Conservation (phyloP, 2,888 invertebrate species). For the Dendrolimus houi region DNA sequence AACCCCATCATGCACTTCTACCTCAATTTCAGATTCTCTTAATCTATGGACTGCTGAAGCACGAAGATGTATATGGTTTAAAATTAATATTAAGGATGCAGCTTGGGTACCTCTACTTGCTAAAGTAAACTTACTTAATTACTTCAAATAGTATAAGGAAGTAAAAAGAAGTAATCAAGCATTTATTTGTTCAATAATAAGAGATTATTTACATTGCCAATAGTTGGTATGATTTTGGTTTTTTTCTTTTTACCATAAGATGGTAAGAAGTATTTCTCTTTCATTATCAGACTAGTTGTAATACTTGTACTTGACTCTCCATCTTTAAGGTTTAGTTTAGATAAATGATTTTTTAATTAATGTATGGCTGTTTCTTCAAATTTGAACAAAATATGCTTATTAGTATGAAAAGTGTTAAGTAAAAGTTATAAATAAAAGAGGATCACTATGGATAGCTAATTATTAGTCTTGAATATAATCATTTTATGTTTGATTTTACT, state of each 20-base stretch:
- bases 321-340: no score
- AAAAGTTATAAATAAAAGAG: no score
- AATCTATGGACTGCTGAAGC: conserved; percentile 79
- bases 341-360: no score
- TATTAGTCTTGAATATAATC: background rate
- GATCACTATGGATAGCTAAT: background rate
- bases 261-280: no score
- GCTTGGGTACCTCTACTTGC: conserved; percentile 86
- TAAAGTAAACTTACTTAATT: conserved; percentile 63
- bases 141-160: background rate
- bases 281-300: no score
- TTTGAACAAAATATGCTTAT: no score
- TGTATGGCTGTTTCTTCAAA: no score
- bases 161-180: background rate
- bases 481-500: conserved; percentile 5
- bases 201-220: background rate
- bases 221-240: no score
- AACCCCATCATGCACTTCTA: background rate
- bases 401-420: no score
- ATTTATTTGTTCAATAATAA: background rate
- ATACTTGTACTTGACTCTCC: no score
- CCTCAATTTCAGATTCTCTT: conserved; percentile 77
- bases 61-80: conserved; percentile 88
- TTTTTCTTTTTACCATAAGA: no score
- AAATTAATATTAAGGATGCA: conserved; percentile 81